These are phyloP conservation scores for Diarsia dahlii DNA, from an alignment of 2,888 invertebrate species.

Conservation along the genomic window DNA sequence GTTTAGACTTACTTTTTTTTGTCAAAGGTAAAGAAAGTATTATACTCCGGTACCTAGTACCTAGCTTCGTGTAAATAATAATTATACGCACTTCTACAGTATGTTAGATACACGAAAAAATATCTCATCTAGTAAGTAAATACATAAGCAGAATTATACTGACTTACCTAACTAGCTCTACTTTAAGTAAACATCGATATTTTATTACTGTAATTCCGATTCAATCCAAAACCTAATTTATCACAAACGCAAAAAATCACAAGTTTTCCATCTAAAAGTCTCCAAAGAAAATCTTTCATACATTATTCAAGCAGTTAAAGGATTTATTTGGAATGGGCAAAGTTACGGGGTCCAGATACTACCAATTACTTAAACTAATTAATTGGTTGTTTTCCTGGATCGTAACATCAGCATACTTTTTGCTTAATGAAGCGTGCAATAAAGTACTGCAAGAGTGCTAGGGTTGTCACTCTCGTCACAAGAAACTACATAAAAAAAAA, in stretches of 20 bases:
- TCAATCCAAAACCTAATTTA: constrained; percentile 20
- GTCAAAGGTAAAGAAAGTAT: not conserved
- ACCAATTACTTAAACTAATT: constrained; percentile 89
- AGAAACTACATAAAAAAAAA: not conserved
- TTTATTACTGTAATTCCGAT: not conserved
- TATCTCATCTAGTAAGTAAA: constrained; percentile 19
- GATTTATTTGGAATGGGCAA: constrained; percentile 82
- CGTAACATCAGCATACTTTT: constrained; percentile 87
- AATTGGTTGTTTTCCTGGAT: constrained; percentile 86
- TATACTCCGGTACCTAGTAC: not conserved
- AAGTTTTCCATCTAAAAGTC: constrained; percentile 41
- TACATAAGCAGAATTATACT: not conserved
- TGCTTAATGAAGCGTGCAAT: constrained; percentile 85
- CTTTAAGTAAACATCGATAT: constrained; percentile 19
- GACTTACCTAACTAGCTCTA: constrained; percentile 25
- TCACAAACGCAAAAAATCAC: constrained; percentile 46
- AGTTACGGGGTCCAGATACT: constrained; percentile 79
- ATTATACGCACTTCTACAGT: not conserved
- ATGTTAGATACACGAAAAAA: not conserved
- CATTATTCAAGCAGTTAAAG: constrained; percentile 81
- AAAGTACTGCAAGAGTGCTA: constrained; percentile 76
- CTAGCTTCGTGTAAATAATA: constrained; percentile 1
- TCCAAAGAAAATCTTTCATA: constrained; percentile 71
- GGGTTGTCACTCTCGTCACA: constrained; percentile 67
- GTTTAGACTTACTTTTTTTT: not conserved